Percentiles rank a stretch among this genome's conserved stretches.
Conservation (phyloP, 1,140 invertebrate species). For the Pomacea maculata region DNA sequence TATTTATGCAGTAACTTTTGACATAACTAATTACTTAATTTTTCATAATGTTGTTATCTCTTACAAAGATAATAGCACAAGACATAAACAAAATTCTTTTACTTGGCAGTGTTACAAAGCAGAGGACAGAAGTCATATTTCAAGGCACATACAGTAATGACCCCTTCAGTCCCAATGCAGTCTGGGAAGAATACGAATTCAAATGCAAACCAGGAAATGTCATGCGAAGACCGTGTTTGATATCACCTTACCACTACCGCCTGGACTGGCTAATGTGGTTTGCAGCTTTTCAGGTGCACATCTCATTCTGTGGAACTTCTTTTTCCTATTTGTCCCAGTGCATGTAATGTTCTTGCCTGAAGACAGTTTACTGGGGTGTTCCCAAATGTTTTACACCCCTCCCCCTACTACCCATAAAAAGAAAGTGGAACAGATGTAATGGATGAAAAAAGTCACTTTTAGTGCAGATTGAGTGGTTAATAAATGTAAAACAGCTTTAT, state of each 20-base stretch:
- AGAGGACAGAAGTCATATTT: constrained; percentile 65
- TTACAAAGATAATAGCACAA: not conserved
- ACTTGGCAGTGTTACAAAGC: constrained; percentile 63
- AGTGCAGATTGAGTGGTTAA: too few species aligned
- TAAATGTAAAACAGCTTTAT: too few species aligned
- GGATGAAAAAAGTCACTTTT: too few species aligned
- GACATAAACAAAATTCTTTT: constrained; percentile 11
- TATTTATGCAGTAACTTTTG: too few species aligned
- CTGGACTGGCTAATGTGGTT: constrained; percentile 68
- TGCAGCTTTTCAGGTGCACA: constrained; percentile 63
- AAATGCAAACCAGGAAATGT: constrained; percentile 67
- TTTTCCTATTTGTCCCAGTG: too few species aligned
- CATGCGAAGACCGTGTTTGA: constrained; percentile 61
- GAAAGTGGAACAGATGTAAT: too few species aligned
- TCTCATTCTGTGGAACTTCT: not conserved
- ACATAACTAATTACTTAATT: too few species aligned
- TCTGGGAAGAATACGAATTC: constrained; percentile 68
- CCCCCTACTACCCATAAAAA: too few species aligned
- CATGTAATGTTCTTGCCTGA: too few species aligned
- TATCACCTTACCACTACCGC: constrained; percentile 67
- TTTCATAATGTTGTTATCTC: not conserved
- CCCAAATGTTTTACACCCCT: too few species aligned
- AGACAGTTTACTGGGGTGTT: too few species aligned
- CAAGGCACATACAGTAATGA: constrained; percentile 60
- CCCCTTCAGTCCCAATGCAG: constrained; percentile 41